These are phyloP conservation scores for Sterrhoptilus dennistouni DNA, from an alignment of 2,113 vertebrate genomes.

Conservation along the genomic window DNA sequence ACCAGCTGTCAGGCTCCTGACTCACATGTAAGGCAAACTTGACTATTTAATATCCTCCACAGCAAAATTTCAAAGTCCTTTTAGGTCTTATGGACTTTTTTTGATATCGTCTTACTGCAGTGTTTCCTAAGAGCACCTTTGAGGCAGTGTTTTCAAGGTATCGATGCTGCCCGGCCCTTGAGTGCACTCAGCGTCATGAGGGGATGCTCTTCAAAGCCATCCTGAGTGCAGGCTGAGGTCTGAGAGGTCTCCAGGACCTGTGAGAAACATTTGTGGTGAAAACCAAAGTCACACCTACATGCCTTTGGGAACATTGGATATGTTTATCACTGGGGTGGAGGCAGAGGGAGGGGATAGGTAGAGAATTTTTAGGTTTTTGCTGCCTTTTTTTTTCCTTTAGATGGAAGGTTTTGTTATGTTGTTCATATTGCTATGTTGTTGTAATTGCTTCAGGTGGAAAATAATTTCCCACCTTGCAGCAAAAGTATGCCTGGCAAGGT, in stretches of 20 bases:
- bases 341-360: neutral
- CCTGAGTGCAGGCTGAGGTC: neutral
- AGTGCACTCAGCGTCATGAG: neutral
- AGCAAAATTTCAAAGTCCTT: constrained; percentile 23
- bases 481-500: constrained; percentile 19
- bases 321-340: neutral
- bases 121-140: neutral
- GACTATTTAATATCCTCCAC: neutral
- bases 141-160: neutral
- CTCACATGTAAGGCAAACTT: neutral
- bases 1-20: constrained; percentile 36
- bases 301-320: neutral
- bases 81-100: neutral
- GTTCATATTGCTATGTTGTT: neutral
- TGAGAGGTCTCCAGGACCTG: constrained; percentile 8
- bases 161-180: neutral
- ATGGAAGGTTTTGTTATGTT: neutral
- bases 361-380: neutral
- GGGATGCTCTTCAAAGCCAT: neutral
- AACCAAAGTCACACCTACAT: neutral
- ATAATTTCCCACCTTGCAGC: constrained; percentile 3
- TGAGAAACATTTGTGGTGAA: constrained; percentile 13
- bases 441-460: constrained; percentile 14
- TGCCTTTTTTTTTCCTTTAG: neutral
- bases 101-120: neutral